These are phyloP conservation scores for Crenichthys baileyi DNA, from an alignment of 2,797 vertebrate species.

Conservation along the genomic window DNA sequence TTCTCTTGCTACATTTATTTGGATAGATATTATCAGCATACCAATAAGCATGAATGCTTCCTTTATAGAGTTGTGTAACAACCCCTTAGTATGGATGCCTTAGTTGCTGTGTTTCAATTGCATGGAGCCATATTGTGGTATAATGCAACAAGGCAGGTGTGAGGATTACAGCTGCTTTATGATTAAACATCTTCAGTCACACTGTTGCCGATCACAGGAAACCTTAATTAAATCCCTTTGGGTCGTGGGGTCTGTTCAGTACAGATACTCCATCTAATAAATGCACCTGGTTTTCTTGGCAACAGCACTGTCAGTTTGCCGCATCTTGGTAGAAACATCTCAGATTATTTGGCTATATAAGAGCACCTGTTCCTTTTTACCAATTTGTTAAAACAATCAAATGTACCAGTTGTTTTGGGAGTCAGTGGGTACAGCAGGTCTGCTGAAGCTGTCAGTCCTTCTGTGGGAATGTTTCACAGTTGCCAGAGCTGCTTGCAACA, in stretches of 20 bases:
- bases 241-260: conserved; percentile 12
- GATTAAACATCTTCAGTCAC: conserved; percentile 71
- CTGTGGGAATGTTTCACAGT: no score
- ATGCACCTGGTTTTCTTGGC: neutral
- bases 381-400: neutral
- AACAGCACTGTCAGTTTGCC: neutral
- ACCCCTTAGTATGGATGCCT: conserved; percentile 35
- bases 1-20: neutral
- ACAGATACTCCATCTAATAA: neutral
- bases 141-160: conserved; percentile 79
- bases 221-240: conserved; percentile 77
- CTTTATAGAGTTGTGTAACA: conserved; percentile 41
- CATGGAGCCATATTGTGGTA: conserved; percentile 41
- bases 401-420: neutral
- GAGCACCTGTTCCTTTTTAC: neutral
- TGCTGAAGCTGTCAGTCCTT: neutral
- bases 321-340: neutral
- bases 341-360: neutral
- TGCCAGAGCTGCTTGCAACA: no score
- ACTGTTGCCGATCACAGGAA: conserved; percentile 71
- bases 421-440: neutral
- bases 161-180: conserved; percentile 78
- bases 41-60: neutral
- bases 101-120: conserved; percentile 40
- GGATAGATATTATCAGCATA: neutral